These are phyloP conservation scores for Gallinago nigripennis DNA, from an alignment of 2,797 vertebrate species.

Conservation along the genomic window DNA sequence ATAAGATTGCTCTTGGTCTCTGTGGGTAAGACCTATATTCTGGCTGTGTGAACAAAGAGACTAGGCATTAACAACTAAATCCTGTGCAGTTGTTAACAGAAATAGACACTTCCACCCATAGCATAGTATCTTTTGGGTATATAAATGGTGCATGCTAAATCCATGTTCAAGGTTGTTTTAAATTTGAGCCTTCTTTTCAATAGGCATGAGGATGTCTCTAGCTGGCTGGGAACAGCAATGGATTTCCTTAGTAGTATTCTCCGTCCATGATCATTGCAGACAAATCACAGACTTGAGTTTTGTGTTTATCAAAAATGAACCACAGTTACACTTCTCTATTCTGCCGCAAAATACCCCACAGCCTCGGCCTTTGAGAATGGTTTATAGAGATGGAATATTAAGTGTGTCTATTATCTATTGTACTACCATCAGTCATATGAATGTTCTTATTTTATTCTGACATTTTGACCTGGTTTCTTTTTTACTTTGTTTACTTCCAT, in stretches of 20 bases:
- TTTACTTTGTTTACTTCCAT: conserved; percentile 63
- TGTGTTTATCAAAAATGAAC: conserved; percentile 43
- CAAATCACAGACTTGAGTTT: conserved; percentile 30
- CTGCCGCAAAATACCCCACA: conserved; percentile 28
- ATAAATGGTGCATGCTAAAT: background rate
- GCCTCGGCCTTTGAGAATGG: conserved; percentile 26
- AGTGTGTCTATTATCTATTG: conserved; percentile 51
- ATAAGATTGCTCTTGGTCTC: background rate
- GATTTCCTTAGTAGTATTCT: conserved; percentile 28
- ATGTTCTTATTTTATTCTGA: conserved; percentile 63
- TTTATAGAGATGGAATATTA: conserved; percentile 65
- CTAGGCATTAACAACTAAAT: conserved; percentile 4
- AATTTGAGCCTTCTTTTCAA: conserved; percentile 23
- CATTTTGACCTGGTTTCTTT: conserved; percentile 66
- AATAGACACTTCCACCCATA: background rate
- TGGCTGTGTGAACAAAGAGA: background rate
- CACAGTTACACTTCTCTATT: conserved; percentile 18
- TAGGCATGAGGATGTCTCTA: background rate
- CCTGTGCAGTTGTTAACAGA: conserved; percentile 2
- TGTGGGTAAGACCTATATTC: conserved; percentile 7
- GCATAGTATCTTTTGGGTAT: background rate
- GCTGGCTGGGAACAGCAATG: background rate
- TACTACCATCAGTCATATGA: background rate
- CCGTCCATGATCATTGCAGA: background rate
- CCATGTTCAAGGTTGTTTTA: conserved; percentile 6